Base-by-base conservation (phyloP, 2,113 vertebrate genomes). In the Coturnix japonica region DNA sequence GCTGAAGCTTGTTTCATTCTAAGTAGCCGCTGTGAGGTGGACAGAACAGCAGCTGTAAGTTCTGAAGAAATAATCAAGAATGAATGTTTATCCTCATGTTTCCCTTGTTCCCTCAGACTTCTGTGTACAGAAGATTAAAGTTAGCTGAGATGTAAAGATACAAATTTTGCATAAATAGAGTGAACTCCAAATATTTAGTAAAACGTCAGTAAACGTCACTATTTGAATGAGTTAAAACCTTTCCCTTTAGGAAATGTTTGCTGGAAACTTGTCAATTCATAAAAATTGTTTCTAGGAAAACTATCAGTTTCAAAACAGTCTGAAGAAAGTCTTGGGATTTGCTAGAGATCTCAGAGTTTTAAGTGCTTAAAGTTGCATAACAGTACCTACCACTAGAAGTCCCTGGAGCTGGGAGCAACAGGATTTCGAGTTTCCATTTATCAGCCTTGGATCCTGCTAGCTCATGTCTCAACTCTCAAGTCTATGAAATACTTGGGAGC, bases 1-100 rank as follows among this genome's bases (percentile, higher is more conserved):
- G 99, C 99, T 13, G 99, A 99, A 81, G 99, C 99, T 78, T 99
- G 99, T 96, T 99, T 99, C 76, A 99, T 99, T 88, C 96, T 99
- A 75, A 99, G 99, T 96, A 99, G 99, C 87, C 98, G 99, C 41
- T 99, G 98, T 35, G 99, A 99, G 96, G 98, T 98, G 60, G 99
- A 99, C 95, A 98, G 99, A 77, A 99, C 98, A 80, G 99, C 99
- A 90, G 99, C 99, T 82, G 99, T 99, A 97, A 98, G 99, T 97
- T 91, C 67, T 74, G 71, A 74, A 73, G 46, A 74, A 57, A 77
- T 30, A 87, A 13, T 8, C 30, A 49, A 72, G 53, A 78, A 64
- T 35, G n/a, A 51, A 31, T 39, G 18, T 63, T 51, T 57, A 11
- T 4, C 33, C 23, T 53, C 5, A 41, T 59, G 21, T 14, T 89